Conservation (phyloP, 2,113 vertebrate species). For the Siniperca knerii region DNA sequence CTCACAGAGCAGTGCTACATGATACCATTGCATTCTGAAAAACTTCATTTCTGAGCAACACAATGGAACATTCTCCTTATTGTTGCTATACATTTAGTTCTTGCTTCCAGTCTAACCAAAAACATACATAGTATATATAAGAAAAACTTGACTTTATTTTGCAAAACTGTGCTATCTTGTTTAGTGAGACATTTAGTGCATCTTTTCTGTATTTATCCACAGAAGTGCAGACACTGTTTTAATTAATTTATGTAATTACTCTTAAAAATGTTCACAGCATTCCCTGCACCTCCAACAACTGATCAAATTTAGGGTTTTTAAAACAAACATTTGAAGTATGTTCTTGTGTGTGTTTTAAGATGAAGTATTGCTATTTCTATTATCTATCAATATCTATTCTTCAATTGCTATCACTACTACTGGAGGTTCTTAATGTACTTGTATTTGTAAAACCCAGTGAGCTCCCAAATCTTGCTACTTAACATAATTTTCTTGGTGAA, state of each 20-base stretch:
- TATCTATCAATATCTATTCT: background rate
- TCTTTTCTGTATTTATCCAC: background rate
- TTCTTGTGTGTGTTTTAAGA: too few relatives aligned
- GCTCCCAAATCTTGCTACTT: too few relatives aligned
- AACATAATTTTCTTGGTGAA: background rate
- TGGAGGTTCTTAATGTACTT: background rate
- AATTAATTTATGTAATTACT: background rate
- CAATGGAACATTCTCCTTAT: too few relatives aligned
- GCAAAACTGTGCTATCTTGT: background rate
- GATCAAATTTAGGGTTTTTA: background rate
- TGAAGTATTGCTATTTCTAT: background rate
- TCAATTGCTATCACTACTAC: background rate
- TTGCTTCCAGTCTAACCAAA: background rate
- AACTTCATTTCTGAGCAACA: background rate
- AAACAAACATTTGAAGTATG: too few relatives aligned
- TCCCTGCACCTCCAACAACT: background rate
- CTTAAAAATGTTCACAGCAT: too few relatives aligned
- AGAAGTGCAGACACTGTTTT: background rate
- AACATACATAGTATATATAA: background rate
- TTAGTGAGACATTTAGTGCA: background rate
- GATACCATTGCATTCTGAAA: background rate
- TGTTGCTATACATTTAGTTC: background rate
- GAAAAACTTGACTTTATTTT: background rate
- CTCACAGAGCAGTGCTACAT: background rate
- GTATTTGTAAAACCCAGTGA: background rate